These are phyloP conservation scores for Heliocidaris erythrogramma DNA, from an alignment of 35 echinoderm and acorn worm species.

Conservation along the genomic window DNA sequence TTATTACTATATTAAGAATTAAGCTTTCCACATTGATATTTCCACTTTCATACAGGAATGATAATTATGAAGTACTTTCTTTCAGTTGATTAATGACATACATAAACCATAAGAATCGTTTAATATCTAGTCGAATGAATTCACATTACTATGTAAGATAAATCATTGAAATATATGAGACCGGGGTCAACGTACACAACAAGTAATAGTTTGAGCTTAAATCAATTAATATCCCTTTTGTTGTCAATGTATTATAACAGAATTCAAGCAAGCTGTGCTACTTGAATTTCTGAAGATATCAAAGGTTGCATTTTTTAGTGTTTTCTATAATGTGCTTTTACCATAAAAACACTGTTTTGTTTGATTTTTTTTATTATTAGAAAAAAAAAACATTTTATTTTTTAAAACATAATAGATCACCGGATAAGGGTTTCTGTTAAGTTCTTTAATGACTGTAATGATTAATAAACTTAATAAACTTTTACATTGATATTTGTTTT, in stretches of 20 bases:
- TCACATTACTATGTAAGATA: too few relatives aligned
- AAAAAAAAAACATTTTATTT: not conserved
- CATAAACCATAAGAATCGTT: too few relatives aligned
- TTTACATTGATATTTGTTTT: not conserved
- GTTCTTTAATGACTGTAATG: not conserved
- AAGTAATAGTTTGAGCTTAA: too few relatives aligned
- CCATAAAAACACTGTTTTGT: not conserved
- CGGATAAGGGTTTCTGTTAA: not conserved
- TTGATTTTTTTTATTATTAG: not conserved
- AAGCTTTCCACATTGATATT: too few relatives aligned
- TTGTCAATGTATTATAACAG: not conserved
- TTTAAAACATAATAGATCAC: not conserved
- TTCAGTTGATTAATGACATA: too few relatives aligned
- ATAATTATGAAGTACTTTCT: too few relatives aligned
- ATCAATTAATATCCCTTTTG: not conserved
- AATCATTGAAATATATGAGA: too few relatives aligned
- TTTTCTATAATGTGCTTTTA: not conserved
- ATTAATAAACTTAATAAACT: not conserved
- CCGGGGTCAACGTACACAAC: too few relatives aligned
- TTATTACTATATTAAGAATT: too few relatives aligned
- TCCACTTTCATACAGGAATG: too few relatives aligned
- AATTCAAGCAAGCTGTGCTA: constrained; percentile 1
- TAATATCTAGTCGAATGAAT: too few relatives aligned
- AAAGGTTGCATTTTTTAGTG: not conserved
- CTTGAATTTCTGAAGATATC: not conserved